Conservation (phyloP, 2,888 invertebrate species). For the Nomada flava region DNA sequence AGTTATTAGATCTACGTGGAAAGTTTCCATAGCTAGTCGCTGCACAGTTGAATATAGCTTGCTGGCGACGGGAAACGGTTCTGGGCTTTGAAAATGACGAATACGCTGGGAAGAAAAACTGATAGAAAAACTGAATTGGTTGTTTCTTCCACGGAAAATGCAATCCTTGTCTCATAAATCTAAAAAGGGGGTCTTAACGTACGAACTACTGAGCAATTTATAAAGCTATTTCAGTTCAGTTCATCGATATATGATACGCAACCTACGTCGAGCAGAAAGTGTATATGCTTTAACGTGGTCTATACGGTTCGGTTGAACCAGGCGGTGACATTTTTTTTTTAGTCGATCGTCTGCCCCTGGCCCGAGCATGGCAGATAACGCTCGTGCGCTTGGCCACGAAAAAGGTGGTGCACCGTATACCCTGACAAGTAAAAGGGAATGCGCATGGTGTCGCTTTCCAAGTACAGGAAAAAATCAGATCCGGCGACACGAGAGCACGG, state of each 20-base stretch:
- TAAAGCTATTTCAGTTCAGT: constrained; percentile 3
- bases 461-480: constrained; percentile 29
- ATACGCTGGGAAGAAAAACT: background rate
- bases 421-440: background rate
- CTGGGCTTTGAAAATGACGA: background rate
- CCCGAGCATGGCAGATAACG: constrained; percentile 10
- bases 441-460: constrained; percentile 32
- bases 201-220: constrained; percentile 3
- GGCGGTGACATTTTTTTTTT: constrained; percentile 1
- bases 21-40: background rate
- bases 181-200: background rate
- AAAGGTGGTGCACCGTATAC: background rate
- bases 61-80: background rate
- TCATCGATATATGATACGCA: constrained; percentile 1
- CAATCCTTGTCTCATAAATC: constrained; percentile 10
- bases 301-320: constrained; percentile 1
- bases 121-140: background rate
- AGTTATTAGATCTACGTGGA: constrained; percentile 7
- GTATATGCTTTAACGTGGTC: background rate
- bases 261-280: background rate
- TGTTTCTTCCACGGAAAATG: constrained; percentile 10
- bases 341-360: background rate
- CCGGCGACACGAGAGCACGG: constrained; percentile 24
- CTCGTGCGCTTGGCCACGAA: constrained; percentile 2
- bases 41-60: background rate